phyloP scores from a whole-genome alignment of 2,797 vertebrate genomes.

The Tarsius wallacei region DNA sequence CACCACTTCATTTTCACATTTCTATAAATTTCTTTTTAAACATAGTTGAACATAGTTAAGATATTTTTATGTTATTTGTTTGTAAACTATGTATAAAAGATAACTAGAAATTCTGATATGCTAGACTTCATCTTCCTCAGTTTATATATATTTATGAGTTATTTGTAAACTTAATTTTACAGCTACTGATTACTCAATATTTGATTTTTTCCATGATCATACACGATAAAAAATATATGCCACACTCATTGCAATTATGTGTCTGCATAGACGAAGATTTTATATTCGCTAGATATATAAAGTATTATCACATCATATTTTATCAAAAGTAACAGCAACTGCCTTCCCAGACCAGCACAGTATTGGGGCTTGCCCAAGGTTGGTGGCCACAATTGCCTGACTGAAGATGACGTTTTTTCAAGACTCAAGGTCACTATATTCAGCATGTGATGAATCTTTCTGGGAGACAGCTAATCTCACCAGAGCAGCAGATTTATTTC shows the following conservation, averaged over 20 bases:
- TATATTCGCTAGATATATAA: neutral
- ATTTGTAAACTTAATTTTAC: neutral
- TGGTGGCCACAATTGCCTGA: neutral
- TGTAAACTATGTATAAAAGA: neutral
- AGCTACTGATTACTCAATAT: neutral
- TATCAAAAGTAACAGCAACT: neutral
- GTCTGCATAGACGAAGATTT: neutral
- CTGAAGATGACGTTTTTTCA: neutral
- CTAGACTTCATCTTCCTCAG: neutral
- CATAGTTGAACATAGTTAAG: neutral
- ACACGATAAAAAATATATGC: neutral
- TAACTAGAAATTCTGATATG: neutral
- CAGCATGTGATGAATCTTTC: neutral
- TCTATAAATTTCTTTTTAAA: neutral
- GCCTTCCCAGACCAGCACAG: neutral
- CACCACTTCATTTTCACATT: neutral
- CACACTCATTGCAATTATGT: neutral
- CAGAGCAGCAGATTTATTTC: neutral
- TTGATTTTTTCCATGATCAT: neutral
- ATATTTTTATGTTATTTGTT: neutral
- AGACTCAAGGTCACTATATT: neutral
- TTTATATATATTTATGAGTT: neutral
- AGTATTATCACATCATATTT: neutral
- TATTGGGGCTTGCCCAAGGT: neutral
- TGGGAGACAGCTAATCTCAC: neutral